Base-by-base conservation (phyloP, 1,140 invertebrate genomes). In the Odontomachus brunneus region DNA sequence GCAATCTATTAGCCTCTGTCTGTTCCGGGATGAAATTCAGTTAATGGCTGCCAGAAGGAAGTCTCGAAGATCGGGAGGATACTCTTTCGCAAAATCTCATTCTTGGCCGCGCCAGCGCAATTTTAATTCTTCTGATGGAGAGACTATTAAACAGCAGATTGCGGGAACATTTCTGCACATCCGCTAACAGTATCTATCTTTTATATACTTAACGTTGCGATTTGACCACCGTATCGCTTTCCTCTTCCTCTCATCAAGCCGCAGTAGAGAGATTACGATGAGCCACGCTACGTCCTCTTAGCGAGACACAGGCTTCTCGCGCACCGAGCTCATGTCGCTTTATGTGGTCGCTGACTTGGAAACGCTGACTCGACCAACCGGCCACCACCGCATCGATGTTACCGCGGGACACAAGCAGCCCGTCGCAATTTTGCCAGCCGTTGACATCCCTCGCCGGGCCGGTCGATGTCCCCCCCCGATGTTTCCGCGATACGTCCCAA, bases 371-470 rank as follows among this genome's bases (percentile, higher is more conserved):
- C 57, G 57, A 44, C 57, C 24, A n/a, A 33, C 2, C 29, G 29
- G 11, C 24, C 48, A 69, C 22, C 51, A 82, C 48, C 55, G 83
- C 80, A 83, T 76, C 81, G 81, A 85, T 76, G 65, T 83, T 76
- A 83, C 81, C 71, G 62, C 29, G 44, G 19, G 55, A 74, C 29
- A 60, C 71, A n/a, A 74, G 29, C 57, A 62, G 14, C 67, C 55
- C 78, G 78, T 74, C 57, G 71, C 19, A 82, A 74, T 73, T 74
- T 82, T 82, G n/a, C 57, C 55, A 74, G 15, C 2, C 17, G 73
- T 49, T 49, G 33, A 19, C 29, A 51, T 53, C 15, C 15, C 49
- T 17, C 38, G 60, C 12, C 53, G 26, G 2, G 29, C 29, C 29
- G 22, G 71, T 57, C 53, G 80, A 49, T 72, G 38, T 53, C 33